phyloP scores from a whole-genome alignment of 2,888 invertebrate species.

The Acronicta alni region DNA sequence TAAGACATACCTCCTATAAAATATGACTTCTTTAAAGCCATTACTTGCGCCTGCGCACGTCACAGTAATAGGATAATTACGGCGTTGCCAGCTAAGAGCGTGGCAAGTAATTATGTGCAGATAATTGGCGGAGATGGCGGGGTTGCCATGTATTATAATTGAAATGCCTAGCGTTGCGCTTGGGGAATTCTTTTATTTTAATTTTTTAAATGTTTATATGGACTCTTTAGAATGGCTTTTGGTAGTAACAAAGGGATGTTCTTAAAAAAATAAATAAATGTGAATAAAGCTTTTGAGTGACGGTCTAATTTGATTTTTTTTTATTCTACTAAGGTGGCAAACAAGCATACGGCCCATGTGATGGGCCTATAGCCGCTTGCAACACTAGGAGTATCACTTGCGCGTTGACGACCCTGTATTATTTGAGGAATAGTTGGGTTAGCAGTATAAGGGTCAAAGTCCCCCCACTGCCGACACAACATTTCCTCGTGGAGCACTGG shows the following conservation, averaged over 20 bases:
- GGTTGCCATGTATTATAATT: conserved; percentile 42
- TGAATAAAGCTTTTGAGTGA: too few species aligned
- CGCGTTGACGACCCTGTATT: too few species aligned
- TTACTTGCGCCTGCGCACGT: conserved; percentile 42
- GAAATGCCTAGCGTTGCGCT: conserved; percentile 29
- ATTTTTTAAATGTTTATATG: conserved; percentile 6
- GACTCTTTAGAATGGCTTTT: background rate
- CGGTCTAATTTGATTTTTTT: too few species aligned
- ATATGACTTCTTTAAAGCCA: conserved; percentile 52
- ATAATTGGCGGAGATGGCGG: conserved; percentile 45
- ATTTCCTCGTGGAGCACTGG: too few species aligned
- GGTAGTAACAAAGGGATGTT: background rate
- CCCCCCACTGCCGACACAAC: too few species aligned
- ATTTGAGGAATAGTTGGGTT: too few species aligned
- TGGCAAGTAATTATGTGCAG: conserved; percentile 49
- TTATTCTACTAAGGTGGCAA: too few species aligned
- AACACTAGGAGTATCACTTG: too few species aligned
- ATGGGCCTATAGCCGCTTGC: too few species aligned
- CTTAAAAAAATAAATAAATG: background rate
- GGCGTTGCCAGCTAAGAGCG: conserved; percentile 53
- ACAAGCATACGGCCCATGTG: too few species aligned
- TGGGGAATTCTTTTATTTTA: conserved; percentile 10
- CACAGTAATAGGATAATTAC: conserved; percentile 59
- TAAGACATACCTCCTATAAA: conserved; percentile 27
- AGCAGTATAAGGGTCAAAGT: too few species aligned